Evolutionary conservation across 2,797 vertebrate genomes (phyloP).

Genomic region (Galaxias olidus): DNA sequence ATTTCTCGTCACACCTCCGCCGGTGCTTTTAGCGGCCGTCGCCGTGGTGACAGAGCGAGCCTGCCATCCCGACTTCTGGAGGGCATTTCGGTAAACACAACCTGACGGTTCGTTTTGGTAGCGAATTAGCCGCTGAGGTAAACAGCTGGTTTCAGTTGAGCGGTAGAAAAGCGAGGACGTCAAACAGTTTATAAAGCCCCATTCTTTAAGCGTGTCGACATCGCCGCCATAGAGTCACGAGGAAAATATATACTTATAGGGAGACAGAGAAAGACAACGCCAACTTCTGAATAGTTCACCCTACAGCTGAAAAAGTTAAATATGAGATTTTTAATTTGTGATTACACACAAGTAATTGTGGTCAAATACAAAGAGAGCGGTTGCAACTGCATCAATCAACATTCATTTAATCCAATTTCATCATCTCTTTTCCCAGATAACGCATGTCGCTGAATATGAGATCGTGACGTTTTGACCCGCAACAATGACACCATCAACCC

Average conservation of each 20-base stretch:
- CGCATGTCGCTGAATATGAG: too few relatives aligned
- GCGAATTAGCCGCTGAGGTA: constrained; percentile 62
- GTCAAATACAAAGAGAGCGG: too few relatives aligned
- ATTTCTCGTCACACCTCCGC: constrained; percentile 1
- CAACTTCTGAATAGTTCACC: too few relatives aligned
- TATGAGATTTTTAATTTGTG: too few relatives aligned
- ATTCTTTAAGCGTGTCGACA: constrained; percentile 49
- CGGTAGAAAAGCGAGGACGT: constrained; percentile 54
- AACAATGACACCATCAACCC: too few relatives aligned
- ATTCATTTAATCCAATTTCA: too few relatives aligned
- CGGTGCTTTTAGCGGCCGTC: constrained; percentile 39
- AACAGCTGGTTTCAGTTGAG: constrained; percentile 59
- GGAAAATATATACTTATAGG: background rate
- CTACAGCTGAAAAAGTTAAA: too few relatives aligned
- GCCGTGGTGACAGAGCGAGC: constrained; percentile 30
- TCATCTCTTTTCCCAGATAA: too few relatives aligned
- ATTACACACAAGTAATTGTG: too few relatives aligned
- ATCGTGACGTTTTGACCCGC: too few relatives aligned
- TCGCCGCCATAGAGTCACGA: constrained; percentile 12
- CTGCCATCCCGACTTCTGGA: constrained; percentile 33
- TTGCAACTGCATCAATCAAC: too few relatives aligned
- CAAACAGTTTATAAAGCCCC: constrained; percentile 67
- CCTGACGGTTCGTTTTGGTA: constrained; percentile 60
- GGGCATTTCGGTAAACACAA: constrained; percentile 46
- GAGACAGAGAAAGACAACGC: constrained; percentile 7